A percentile compares a stretch with the other conserved stretches of the same genome.
Conservation (phyloP, 2,113 vertebrate species). For the Sciurus niger region DNA sequence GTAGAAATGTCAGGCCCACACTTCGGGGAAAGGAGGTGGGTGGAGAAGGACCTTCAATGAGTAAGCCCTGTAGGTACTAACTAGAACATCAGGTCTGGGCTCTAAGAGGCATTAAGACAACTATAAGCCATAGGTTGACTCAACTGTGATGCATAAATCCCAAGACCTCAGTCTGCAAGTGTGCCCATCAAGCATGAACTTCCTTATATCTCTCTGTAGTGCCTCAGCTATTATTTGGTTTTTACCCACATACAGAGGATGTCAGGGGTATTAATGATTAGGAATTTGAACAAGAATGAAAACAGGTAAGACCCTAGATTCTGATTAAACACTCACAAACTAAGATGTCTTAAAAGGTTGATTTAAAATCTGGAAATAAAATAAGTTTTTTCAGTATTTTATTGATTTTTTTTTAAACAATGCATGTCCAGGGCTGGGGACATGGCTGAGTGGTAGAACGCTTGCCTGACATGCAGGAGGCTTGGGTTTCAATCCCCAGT, state of each 20-base stretch:
- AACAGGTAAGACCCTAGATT: not conserved
- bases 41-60: not conserved
- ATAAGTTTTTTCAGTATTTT: not conserved
- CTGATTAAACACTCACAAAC: not conserved
- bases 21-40: not conserved
- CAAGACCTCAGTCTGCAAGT: not conserved
- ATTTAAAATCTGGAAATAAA: not conserved
- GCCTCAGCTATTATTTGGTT: not conserved
- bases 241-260: not conserved
- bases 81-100: not conserved
- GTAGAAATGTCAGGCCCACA: not conserved
- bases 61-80: rapidly evolving
- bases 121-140: not conserved
- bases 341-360: not conserved
- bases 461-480: too few species aligned
- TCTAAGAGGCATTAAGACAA: not conserved
- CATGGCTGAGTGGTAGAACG: too few species aligned
- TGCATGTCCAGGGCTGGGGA: not conserved
- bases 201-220: not conserved
- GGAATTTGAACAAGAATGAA: not conserved
- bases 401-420: slow-evolving; percentile 19
- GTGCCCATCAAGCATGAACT: not conserved
- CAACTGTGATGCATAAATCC: not conserved
- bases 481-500: too few species aligned
- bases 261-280: not conserved